Percentiles rank a stretch among this genome's conserved stretches.
Evolutionary conservation across 2,797 vertebrate species (phyloP).

Genomic region (Sebastes iracundus): DNA sequence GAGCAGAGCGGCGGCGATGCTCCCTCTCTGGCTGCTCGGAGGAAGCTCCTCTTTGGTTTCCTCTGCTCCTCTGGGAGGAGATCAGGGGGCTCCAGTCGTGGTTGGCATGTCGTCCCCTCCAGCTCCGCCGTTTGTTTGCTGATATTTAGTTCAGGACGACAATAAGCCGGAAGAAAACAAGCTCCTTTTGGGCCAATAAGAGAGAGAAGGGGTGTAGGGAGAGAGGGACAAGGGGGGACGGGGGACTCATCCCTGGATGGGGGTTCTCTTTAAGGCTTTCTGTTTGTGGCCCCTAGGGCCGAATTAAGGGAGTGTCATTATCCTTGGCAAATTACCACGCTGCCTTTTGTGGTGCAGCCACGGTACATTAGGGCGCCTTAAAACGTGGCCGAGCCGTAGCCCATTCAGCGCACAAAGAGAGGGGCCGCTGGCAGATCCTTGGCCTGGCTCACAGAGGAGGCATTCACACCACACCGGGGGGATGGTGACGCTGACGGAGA

Average conservation of each 20-base stretch:
- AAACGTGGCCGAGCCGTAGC: conserved; percentile 81
- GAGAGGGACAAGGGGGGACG: conserved; percentile 36
- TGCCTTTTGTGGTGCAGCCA: conserved; percentile 84
- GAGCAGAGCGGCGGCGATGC: conserved; percentile 42
- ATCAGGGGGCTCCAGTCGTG: conserved; percentile 46
- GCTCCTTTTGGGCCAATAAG: conserved; percentile 72
- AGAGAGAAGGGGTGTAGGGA: conserved; percentile 35
- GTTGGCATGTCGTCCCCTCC: conserved; percentile 61
- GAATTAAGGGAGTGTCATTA: conserved; percentile 87
- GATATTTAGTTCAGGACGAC: conserved; percentile 81
- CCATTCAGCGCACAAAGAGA: conserved; percentile 87
- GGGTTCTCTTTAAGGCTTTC: conserved; percentile 67
- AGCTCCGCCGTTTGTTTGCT: conserved; percentile 76
- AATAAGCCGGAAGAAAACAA: conserved; percentile 85
- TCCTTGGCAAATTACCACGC: conserved; percentile 86
- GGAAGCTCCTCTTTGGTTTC: conserved; percentile 44
- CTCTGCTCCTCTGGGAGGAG: conserved; percentile 42
- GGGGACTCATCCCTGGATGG: conserved; percentile 70
- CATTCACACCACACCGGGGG: conserved; percentile 81
- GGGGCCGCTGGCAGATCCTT: conserved; percentile 88
- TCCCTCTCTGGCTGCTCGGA: conserved; percentile 41
- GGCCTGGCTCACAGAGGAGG: conserved; percentile 87
- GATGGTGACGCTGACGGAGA: conserved; percentile 43
- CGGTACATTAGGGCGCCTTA: conserved; percentile 87
- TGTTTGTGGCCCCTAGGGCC: conserved; percentile 80